phyloP scores from a whole-genome alignment of 2,888 invertebrate genomes.

The Agrilus mali region DNA sequence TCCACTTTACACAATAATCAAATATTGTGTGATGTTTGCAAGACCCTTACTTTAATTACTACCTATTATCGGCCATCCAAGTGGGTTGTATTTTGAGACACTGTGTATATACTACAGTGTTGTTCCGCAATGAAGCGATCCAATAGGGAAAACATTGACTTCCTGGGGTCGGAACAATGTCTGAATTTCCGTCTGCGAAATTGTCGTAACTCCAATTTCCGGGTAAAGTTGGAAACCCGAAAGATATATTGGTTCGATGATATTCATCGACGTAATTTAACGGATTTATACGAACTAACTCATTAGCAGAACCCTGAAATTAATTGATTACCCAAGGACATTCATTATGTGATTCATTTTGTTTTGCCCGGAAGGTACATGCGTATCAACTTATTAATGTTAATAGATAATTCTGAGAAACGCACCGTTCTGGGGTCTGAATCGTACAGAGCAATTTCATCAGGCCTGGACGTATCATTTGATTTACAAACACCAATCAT shows the following conservation, averaged over 20 bases:
- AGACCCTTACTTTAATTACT: constrained; percentile 21
- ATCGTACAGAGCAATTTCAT: constrained; percentile 26
- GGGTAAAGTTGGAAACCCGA: constrained; percentile 43
- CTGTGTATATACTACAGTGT: constrained; percentile 45
- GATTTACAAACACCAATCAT: constrained; percentile 29
- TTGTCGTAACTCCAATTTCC: constrained; percentile 43
- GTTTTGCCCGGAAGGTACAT: no score
- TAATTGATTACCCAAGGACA: no score
- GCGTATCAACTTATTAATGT: no score
- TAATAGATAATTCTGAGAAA: no score
- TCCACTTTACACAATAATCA: no score
- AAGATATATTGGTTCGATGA: constrained; percentile 35
- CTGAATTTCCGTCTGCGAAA: constrained; percentile 18
- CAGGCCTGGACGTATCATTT: constrained; percentile 22
- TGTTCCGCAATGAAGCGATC: constrained; percentile 51
- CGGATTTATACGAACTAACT: no score
- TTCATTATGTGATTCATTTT: no score
- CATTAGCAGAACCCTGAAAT: no score
- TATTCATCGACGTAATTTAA: no score
- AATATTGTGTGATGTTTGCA: no score
- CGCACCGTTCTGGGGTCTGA: constrained; percentile 17
- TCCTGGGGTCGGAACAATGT: constrained; percentile 24
- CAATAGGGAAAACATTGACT: constrained; percentile 58
- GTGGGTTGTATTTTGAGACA: constrained; percentile 72
- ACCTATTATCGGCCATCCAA: constrained; percentile 65